Percentiles rank a stretch among this genome's conserved stretches.
Evolutionary conservation across 92 coral and sea anemone species (phyloP).

Genomic region (Muricea muricata): DNA sequence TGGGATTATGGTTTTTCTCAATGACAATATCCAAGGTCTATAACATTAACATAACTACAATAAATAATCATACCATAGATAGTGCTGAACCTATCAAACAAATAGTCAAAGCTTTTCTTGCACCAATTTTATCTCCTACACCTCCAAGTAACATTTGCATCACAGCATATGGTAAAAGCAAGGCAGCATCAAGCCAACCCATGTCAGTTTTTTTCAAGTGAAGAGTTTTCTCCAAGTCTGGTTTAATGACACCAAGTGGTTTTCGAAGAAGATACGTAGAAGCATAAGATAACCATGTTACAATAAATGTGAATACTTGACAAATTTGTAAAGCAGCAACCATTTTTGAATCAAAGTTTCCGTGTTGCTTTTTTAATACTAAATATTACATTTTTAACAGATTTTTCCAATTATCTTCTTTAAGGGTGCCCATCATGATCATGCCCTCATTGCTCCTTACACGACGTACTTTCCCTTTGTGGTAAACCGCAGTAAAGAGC

Average conservation of each 20-base stretch:
- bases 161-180: slow-evolving; percentile 90
- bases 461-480: too few relatives aligned
- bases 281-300: slow-evolving; percentile 90
- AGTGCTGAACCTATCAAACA: slow-evolving; percentile 88
- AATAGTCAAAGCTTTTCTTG: slow-evolving; percentile 81
- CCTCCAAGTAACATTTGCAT: slow-evolving; percentile 98
- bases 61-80: slow-evolving; percentile 87
- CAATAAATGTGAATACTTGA: slow-evolving; percentile 72
- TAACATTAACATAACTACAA: too few relatives aligned
- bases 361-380: too few relatives aligned
- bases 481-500: too few relatives aligned
- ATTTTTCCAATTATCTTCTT: too few relatives aligned
- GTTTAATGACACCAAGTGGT: slow-evolving; percentile 95
- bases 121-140: slow-evolving; percentile 93
- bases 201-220: slow-evolving; percentile 77
- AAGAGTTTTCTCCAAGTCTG: slow-evolving; percentile 74
- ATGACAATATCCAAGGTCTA: not conserved
- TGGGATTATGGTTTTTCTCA: not conserved
- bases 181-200: slow-evolving; percentile 88
- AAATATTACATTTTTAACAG: too few relatives aligned
- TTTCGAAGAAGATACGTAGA: slow-evolving; percentile 91
- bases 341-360: too few relatives aligned
- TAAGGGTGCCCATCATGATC: too few relatives aligned
- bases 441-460: too few relatives aligned
- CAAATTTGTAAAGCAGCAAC: slow-evolving; percentile 62